Evolutionary conservation across 2,797 vertebrate species (phyloP), one percentile per base, ranked within the genome.

Genomic region (Betta splendens): DNA sequence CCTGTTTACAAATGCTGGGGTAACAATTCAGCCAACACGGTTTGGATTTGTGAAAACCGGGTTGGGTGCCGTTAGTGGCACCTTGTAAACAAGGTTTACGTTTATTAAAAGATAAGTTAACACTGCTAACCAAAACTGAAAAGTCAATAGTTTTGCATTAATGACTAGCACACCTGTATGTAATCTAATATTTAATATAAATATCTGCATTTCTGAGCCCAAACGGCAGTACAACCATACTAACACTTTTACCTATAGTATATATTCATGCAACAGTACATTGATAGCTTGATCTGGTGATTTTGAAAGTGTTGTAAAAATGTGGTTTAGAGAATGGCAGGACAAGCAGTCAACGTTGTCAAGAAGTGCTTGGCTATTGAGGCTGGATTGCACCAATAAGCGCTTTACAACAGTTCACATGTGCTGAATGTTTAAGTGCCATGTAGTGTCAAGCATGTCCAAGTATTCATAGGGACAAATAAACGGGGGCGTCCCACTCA

Each of bases 401-500:
- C 21, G 63, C 36, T 58, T 55, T 16, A 68, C 28, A 67, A 33
- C n/a, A 57, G 35, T 58, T 57, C 25, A 59, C 29, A 61, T 58
- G 32, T 58, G 36, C 43, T 47, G 5, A 64, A 40, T 40, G 59
- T 40, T 46, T 16, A 38, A 74, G 37, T 17, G 37, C 25, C 18
- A 36, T 22, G 40, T 9, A 56, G 35, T 21, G 23, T 28, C 26
- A 46, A 21, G 7, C 23, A 64, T 54, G 64, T 74, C 44, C 20
- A 54, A 58, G 33, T 45, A 69, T 79, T 80, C 77, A 91, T 69
- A 91, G 53, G 23, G 89, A 91, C 32, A 90, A 44, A 81, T 91
- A 91, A 9, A 91, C 87, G 0, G 89, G 89, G 47, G 78, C 84
- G 4, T 90, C 89, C 84, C 84, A 89, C 21, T 91, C 87, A 0